Percentiles rank a stretch among this genome's conserved stretches.
Evolutionary conservation across 2,113 vertebrate genomes (phyloP).

Genomic region (Myotis davidii): DNA sequence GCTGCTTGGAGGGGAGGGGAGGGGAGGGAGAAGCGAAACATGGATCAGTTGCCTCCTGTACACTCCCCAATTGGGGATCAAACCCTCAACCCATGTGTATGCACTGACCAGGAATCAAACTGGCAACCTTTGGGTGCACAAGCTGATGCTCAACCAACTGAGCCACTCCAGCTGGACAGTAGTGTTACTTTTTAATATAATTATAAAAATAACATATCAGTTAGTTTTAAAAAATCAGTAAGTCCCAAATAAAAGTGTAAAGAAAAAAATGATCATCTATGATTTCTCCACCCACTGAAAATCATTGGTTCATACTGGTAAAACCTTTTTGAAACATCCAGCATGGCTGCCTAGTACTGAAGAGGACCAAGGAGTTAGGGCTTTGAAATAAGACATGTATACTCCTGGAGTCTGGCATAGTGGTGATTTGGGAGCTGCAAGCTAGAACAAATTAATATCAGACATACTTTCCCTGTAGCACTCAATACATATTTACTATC

Average conservation of each 20-base stretch:
- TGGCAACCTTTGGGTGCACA: too few relatives aligned
- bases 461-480: neutral
- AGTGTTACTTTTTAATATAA: neutral
- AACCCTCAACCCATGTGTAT: too few relatives aligned
- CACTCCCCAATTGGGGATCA: too few relatives aligned
- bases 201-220: conserved; percentile 16
- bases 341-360: neutral
- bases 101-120: too few relatives aligned
- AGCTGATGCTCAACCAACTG: too few relatives aligned
- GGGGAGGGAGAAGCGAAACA: too few relatives aligned
- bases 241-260: neutral
- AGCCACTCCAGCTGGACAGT: neutral
- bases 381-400: neutral
- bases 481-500: neutral
- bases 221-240: neutral
- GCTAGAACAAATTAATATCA: neutral
- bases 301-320: neutral
- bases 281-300: neutral
- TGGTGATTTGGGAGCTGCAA: neutral
- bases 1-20: too few relatives aligned
- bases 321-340: conserved; percentile 3
- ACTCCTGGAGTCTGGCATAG: too few relatives aligned
- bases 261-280: neutral
- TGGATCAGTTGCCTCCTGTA: too few relatives aligned
- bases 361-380: neutral